phyloP scores from a whole-genome alignment of 2,113 vertebrate genomes.

The Megaceryle maxima region DNA sequence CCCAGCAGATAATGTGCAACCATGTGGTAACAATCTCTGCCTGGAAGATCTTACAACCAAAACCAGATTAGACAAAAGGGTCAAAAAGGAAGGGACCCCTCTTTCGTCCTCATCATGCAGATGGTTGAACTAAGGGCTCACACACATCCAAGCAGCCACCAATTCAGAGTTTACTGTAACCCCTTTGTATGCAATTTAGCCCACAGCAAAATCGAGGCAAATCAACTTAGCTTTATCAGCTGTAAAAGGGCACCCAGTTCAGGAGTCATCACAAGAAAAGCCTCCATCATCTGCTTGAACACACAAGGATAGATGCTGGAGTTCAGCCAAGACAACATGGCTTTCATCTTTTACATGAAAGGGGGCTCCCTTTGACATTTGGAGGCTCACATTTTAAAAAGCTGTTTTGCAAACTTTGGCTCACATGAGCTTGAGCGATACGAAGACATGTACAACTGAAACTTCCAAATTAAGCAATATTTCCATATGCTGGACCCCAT shows the following conservation, averaged over 20 bases:
- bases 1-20: neutral
- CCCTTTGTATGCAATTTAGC: neutral
- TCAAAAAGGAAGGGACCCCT: neutral
- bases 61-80: neutral
- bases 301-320: constrained; percentile 35
- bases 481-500: accelerated
- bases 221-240: neutral
- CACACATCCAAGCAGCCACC: neutral
- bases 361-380: constrained; percentile 38
- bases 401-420: neutral
- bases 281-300: constrained; percentile 13
- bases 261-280: constrained; percentile 31
- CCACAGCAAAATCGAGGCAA: neutral
- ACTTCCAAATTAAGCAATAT: neutral
- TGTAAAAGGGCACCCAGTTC: neutral
- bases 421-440: neutral
- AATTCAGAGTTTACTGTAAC: constrained; percentile 24
- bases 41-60: neutral
- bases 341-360: constrained; percentile 55
- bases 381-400: constrained; percentile 9
- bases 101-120: neutral
- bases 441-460: accelerated
- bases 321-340: neutral
- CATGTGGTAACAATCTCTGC: constrained; percentile 12
- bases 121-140: neutral